These are phyloP conservation scores for Tuberolachnus salignus DNA, from an alignment of 2,888 invertebrate genomes.

Conservation along the genomic window DNA sequence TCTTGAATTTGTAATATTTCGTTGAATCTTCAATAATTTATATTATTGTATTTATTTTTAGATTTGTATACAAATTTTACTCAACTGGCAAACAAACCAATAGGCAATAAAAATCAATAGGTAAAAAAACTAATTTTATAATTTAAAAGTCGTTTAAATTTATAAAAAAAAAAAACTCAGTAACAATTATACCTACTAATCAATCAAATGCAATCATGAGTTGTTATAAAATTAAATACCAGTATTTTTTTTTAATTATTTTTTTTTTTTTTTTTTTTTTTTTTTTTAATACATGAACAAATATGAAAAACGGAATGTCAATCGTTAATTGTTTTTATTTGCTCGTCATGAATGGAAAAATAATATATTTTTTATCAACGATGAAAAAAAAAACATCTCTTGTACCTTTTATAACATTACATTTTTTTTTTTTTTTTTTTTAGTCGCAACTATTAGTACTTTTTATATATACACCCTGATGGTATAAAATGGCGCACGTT, in stretches of 20 bases:
- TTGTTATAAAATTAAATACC: not conserved
- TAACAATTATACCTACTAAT: not conserved
- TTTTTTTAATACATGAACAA: not conserved
- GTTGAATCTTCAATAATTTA: not conserved
- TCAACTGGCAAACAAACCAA: no score
- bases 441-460: not conserved
- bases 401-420: not conserved
- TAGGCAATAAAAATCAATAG: no score
- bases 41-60: not conserved
- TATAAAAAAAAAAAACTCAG: not conserved
- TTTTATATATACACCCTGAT: not conserved
- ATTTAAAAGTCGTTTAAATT: not conserved
- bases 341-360: constrained; percentile 6
- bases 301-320: not conserved
- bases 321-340: not conserved
- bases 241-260: no score
- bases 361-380: constrained; percentile 7
- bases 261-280: not conserved
- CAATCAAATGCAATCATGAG: not conserved
- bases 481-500: not conserved
- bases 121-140: not conserved
- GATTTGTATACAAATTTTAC: no score
- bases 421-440: no score
- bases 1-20: not conserved
- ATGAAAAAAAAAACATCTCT: not conserved